Evolutionary conservation across 2,888 invertebrate genomes (phyloP).

Genomic region (Tetragnatha montana): DNA sequence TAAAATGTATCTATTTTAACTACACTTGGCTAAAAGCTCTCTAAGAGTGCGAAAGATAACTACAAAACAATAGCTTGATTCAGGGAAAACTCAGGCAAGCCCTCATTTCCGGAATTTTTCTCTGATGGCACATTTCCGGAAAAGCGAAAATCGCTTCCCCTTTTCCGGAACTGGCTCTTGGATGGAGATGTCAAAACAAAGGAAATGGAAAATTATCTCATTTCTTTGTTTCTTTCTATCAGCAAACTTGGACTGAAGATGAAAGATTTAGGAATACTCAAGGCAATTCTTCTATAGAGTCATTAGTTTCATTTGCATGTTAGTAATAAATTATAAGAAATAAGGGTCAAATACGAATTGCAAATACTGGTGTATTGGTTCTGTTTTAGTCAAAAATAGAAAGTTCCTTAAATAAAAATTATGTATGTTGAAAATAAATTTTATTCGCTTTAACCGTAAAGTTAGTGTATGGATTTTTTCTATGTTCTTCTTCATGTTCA

Average conservation of each 20-base stretch:
- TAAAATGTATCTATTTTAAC: not conserved
- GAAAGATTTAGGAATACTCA: slow-evolving; percentile 2
- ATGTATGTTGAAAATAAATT: too few species aligned
- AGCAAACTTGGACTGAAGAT: not conserved
- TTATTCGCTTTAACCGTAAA: too few species aligned
- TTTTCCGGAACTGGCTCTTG: slow-evolving; percentile 19
- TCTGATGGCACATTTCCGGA: slow-evolving; percentile 50
- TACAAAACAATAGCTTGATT: slow-evolving; percentile 24
- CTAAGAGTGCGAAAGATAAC: too few species aligned
- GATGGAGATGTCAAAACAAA: slow-evolving; percentile 22
- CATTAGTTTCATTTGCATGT: too few species aligned
- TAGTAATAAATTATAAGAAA: too few species aligned
- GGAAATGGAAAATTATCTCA: slow-evolving; percentile 41
- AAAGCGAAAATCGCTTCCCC: slow-evolving; percentile 34
- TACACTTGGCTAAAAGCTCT: not conserved
- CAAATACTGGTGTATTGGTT: too few species aligned
- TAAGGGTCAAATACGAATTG: too few species aligned
- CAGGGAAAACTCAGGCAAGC: slow-evolving; percentile 21
- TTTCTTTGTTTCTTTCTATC: not conserved
- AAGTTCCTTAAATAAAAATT: too few species aligned
- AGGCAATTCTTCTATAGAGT: too few species aligned
- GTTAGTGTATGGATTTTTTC: too few species aligned
- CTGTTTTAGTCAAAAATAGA: too few species aligned
- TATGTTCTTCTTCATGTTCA: too few species aligned
- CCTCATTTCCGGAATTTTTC: slow-evolving; percentile 55